phyloP scores from a whole-genome alignment of 2,113 vertebrate species.

The Pteropus alecto region DNA sequence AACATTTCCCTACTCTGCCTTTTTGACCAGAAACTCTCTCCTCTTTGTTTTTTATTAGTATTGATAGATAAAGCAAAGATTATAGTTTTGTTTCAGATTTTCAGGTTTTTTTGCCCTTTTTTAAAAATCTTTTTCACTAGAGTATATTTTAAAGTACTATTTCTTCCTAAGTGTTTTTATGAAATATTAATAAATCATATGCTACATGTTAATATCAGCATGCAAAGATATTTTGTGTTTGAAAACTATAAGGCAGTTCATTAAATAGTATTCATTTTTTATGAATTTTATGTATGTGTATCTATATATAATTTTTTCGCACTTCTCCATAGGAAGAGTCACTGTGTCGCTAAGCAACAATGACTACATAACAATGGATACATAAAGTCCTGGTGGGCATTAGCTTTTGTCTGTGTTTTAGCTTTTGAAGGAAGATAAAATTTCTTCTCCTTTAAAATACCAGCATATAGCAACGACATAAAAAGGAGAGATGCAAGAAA shows the following conservation, averaged over 20 bases:
- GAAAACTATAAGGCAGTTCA: not conserved
- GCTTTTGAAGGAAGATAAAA: conserved; percentile 16
- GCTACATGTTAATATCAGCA: not conserved
- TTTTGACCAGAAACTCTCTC: too few species aligned
- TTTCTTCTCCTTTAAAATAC: not conserved
- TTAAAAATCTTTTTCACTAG: not conserved
- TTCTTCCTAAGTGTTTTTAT: not conserved
- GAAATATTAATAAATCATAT: conserved; percentile 9
- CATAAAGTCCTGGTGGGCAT: not conserved
- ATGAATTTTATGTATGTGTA: not conserved
- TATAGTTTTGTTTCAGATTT: not conserved
- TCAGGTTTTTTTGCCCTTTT: not conserved
- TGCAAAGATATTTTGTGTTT: not conserved
- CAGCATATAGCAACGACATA: not conserved
- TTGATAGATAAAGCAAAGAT: not conserved
- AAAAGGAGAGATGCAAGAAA: not conserved
- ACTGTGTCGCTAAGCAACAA: not conserved
- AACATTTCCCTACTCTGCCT: too few species aligned
- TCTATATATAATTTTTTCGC: not conserved
- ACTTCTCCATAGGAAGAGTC: not conserved
- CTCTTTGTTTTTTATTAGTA: not conserved
- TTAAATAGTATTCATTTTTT: not conserved
- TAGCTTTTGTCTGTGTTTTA: not conserved
- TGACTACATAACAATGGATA: not conserved
- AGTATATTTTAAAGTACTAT: not conserved